A percentile compares a stretch with the other conserved stretches of the same genome.
Conservation (phyloP, 2,888 invertebrate genomes). For the Drosophila niveifrons region DNA sequence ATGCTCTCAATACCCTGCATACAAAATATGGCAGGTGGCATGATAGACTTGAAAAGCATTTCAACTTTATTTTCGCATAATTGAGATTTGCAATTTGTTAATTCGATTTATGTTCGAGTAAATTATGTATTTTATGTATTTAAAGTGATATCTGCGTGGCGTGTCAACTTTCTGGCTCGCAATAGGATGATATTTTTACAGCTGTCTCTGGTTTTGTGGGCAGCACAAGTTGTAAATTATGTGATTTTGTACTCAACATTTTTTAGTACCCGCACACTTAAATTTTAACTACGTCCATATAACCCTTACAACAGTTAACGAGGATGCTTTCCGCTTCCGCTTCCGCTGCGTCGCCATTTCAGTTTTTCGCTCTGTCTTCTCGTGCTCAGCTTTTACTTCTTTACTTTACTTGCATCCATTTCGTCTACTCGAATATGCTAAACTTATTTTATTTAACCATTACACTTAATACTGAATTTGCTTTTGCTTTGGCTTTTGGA, state of each 20-base stretch:
- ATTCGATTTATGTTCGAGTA: not conserved
- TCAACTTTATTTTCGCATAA: too few species aligned
- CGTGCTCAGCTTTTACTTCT: not conserved
- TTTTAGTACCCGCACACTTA: conserved; percentile 36
- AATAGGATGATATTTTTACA: conserved; percentile 46
- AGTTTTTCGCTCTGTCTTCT: not conserved
- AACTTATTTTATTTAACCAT: conserved; percentile 16
- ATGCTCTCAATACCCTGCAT: conserved; percentile 11
- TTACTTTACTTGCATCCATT: too few species aligned
- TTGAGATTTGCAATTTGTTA: too few species aligned
- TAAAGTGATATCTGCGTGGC: not conserved
- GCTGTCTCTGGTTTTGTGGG: conserved; percentile 4
- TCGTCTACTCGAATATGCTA: not conserved
- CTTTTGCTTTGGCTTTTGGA: conserved; percentile 9
- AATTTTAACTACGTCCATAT: conserved; percentile 36
- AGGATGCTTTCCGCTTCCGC: not conserved
- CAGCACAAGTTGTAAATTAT: conserved; percentile 39
- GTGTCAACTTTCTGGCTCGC: not conserved
- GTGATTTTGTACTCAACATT: conserved; percentile 37
- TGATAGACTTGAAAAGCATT: not conserved
- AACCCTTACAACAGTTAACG: conserved; percentile 34
- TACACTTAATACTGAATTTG: conserved; percentile 30
- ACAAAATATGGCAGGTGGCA: not conserved
- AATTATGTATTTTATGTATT: too few species aligned
- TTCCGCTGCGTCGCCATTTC: not conserved